A percentile compares a stretch with the other conserved stretches of the same genome.
These are phyloP conservation scores for Stichodactyla mertensii DNA, from an alignment of 64 coral and sea anemone species.

Conservation along the genomic window DNA sequence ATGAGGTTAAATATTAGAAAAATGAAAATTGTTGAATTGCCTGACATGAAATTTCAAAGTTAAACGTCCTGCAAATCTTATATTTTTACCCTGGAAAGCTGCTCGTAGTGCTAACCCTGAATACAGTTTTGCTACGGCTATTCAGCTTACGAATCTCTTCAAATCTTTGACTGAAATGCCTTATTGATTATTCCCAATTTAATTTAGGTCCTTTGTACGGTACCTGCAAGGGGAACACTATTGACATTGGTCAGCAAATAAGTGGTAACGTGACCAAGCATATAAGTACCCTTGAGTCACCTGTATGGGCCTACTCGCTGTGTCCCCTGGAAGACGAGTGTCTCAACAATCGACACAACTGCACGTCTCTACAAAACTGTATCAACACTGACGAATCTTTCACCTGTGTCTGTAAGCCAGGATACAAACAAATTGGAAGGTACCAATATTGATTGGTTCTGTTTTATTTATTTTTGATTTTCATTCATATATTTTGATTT, in stretches of 20 bases:
- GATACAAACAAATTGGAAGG: conserved; percentile 37
- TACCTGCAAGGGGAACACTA: conserved; percentile 38
- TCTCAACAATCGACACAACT: conserved; percentile 59
- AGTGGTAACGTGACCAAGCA: background rate
- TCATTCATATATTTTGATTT: background rate
- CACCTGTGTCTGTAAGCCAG: conserved; percentile 66
- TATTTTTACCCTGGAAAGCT: no score
- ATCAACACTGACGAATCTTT: conserved; percentile 45
- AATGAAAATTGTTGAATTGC: no score
- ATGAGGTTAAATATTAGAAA: no score
- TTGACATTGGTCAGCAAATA: conserved; percentile 26
- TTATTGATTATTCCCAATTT: background rate
- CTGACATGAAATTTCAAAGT: no score
- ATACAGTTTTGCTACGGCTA: no score
- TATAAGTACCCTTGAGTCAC: conserved; percentile 27
- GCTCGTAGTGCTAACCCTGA: no score
- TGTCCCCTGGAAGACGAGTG: conserved; percentile 92
- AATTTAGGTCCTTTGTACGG: conserved; percentile 48
- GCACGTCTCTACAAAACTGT: conserved; percentile 55
- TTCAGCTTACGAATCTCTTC: background rate
- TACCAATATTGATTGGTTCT: conserved; percentile 13
- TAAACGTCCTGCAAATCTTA: no score
- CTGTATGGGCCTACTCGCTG: conserved; percentile 63
- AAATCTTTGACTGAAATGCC: background rate
- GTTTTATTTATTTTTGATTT: background rate